Percentiles rank a stretch among this genome's conserved stretches.
phyloP scores from a whole-genome alignment of 2,888 invertebrate genomes.

The Tetheella fluctuosa region DNA sequence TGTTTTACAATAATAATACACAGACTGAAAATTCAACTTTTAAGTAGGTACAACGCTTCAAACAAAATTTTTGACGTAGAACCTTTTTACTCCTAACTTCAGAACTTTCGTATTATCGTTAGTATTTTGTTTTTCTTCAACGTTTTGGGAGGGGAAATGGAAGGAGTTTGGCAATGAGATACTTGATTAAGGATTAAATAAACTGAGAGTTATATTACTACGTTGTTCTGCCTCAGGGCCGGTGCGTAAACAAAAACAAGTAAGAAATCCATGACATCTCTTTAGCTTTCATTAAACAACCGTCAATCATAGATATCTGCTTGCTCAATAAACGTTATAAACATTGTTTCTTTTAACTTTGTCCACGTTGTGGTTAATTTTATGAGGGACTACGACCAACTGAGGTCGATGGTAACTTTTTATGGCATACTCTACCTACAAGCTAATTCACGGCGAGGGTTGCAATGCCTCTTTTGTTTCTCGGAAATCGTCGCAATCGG shows the following conservation, averaged over 20 bases:
- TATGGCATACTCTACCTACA: no score
- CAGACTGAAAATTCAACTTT: no score
- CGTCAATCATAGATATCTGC: constrained; percentile 67
- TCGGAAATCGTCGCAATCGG: no score
- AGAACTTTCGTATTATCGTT: neutral
- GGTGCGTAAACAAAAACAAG: constrained; percentile 40
- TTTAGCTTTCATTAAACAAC: constrained; percentile 61
- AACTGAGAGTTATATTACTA: constrained; percentile 9
- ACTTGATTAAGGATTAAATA: constrained; percentile 11
- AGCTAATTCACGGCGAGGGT: no score
- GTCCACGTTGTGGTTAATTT: constrained; percentile 36
- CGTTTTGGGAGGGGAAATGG: neutral
- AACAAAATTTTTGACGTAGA: no score
- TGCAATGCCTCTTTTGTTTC: no score
- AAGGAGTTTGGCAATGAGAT: neutral
- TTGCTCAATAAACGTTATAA: constrained; percentile 70
- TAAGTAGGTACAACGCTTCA: no score
- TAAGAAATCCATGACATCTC: constrained; percentile 40
- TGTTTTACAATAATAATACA: no score
- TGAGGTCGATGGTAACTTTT: no score
- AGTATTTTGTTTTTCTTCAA: neutral
- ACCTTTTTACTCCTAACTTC: neutral
- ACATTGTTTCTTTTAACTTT: constrained; percentile 61
- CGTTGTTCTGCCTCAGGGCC: constrained; percentile 10
- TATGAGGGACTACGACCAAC: constrained; percentile 21